These are phyloP conservation scores for Gymnogyps californianus DNA, from an alignment of 2,113 vertebrate species.

Conservation along the genomic window DNA sequence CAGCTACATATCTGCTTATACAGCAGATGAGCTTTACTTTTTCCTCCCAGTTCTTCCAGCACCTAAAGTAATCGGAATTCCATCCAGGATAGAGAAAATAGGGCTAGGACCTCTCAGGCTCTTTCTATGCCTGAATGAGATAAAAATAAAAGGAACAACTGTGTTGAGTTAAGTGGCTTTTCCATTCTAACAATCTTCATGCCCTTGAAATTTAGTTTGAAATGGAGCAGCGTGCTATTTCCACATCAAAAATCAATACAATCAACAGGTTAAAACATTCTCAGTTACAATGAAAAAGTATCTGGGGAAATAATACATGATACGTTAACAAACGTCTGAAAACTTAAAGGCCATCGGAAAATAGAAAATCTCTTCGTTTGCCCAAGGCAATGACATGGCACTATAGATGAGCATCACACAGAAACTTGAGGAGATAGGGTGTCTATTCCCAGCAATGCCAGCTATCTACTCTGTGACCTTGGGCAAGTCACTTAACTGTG, in stretches of 20 bases:
- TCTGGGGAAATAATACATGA: conserved; percentile 19
- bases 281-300: conserved; percentile 40
- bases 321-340: conserved; percentile 4
- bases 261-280: conserved; percentile 64
- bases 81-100: neutral
- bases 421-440: neutral
- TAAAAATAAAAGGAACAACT: conserved; percentile 41
- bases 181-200: conserved; percentile 33
- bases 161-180: conserved; percentile 32
- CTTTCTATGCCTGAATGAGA: neutral
- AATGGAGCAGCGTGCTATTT: conserved; percentile 50
- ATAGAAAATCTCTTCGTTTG: neutral
- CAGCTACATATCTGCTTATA: neutral
- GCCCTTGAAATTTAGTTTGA: conserved; percentile 62
- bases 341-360: conserved; percentile 25
- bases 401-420: neutral
- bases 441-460: neutral
- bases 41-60: neutral
- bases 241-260: conserved; percentile 61
- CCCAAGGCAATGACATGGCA: neutral
- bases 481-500: neutral
- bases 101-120: neutral
- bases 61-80: neutral
- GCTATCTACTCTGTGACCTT: neutral
- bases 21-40: neutral